phyloP scores from a whole-genome alignment of 2,888 invertebrate genomes.

The Prenolepis imparis region DNA sequence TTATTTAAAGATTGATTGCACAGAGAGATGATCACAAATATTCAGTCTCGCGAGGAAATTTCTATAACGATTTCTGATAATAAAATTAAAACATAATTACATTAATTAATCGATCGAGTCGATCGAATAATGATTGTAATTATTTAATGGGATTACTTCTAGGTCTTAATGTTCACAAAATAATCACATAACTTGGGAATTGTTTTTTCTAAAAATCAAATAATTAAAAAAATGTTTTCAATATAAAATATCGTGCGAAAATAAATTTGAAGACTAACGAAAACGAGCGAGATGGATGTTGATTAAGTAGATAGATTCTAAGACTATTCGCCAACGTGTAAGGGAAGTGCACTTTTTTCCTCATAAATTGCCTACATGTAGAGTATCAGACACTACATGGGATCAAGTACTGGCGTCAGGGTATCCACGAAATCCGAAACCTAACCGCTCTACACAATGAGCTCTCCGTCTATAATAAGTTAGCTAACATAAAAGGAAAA shows the following conservation, averaged over 20 bases:
- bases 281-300: neutral
- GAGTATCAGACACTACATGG: constrained; percentile 38
- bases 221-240: neutral
- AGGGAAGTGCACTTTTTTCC: neutral
- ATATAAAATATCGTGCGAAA: neutral
- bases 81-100: neutral
- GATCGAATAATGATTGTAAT: neutral
- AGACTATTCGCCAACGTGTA: neutral
- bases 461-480: constrained; percentile 47
- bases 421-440: constrained; percentile 66
- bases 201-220: neutral
- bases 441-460: constrained; percentile 63
- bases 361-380: constrained; percentile 35
- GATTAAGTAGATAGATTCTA: neutral
- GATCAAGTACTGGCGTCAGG: constrained; percentile 69
- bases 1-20: neutral
- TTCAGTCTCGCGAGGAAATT: neutral
- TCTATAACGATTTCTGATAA: neutral
- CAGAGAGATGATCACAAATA: neutral
- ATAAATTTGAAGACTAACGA: neutral
- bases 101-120: neutral
- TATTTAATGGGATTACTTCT: neutral
- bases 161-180: neutral
- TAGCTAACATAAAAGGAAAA: constrained; percentile 16
- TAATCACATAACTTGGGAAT: neutral